Base-by-base conservation (phyloP, 2,797 vertebrate genomes). In the Crenichthys baileyi region DNA sequence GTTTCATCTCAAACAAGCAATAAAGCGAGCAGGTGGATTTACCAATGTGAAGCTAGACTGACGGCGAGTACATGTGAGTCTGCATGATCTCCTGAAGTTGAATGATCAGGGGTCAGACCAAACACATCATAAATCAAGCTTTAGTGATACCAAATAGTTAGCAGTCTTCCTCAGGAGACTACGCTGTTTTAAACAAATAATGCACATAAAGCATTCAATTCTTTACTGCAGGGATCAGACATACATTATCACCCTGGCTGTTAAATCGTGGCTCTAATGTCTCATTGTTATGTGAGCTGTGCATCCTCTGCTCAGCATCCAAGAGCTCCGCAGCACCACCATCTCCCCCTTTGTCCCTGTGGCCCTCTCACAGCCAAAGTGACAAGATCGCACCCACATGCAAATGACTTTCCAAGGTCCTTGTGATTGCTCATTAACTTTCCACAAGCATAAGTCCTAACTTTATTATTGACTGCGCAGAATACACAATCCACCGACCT, bases 381-480 rank as follows among this genome's bases (percentile, higher is more conserved):
- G 90, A 91, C 92, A 95, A 95, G 95, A 95, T 95, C 92, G 94
- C 95, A 96, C 94, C 94, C 95, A 95, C 95, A 97, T 96, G 94
- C 96, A 94, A 97, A 98, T 97, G 97, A 97, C 97, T 97, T 98
- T 97, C 95, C 96, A 98, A 97, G 97, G 97, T 98, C 97, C 97
- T 98, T 98, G 97, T 95, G 94, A 94, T 94, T 94, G 95, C 97
- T 97, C 94, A 97, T 99, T 98, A 98, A 96, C 97, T 98, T 99
- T 98, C 98, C 86, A 93, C 91, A 93, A 96, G 96, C 97, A 96
- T 97, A 96, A 97, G 96, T 97, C 96, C 96, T 97, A 97, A 99
- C 97, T 99, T 99, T 98, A 99, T 99, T 99, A 99, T 99, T 99
- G 98, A 99, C 98, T 99, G 96, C 97, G 96, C 96, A 98, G 97